Conservation (phyloP, 2,113 vertebrate species). For the Campylorhamphus procurvoides region DNA sequence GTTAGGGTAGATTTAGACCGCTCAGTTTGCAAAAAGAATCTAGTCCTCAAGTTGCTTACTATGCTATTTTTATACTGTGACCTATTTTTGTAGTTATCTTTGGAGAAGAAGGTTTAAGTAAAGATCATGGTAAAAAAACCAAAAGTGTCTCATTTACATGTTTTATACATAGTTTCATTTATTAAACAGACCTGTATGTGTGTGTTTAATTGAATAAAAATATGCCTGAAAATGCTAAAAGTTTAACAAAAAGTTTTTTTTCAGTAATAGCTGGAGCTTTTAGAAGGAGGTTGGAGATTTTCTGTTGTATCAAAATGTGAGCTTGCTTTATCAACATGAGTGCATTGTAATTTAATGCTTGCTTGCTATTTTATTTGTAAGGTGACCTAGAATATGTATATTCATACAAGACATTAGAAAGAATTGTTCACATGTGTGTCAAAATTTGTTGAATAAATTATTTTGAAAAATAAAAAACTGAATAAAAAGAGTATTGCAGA, state of each 20-base stretch:
- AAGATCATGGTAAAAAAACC: background rate
- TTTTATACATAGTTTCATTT: background rate
- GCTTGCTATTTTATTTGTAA: background rate
- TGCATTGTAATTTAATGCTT: background rate
- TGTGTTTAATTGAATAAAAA: background rate
- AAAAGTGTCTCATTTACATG: background rate
- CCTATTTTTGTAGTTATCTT: slow-evolving; percentile 58
- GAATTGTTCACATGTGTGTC: background rate
- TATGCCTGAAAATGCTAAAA: background rate
- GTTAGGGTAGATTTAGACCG: background rate
- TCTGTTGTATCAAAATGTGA: background rate
- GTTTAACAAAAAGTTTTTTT: background rate
- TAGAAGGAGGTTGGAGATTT: background rate
- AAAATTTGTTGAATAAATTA: background rate
- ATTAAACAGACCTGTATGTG: background rate
- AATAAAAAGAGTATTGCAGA: background rate
- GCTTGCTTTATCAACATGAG: background rate
- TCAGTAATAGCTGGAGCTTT: background rate
- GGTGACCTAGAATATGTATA: background rate
- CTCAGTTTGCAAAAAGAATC: background rate
- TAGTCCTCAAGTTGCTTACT: slow-evolving; percentile 20
- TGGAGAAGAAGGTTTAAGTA: slow-evolving; percentile 8
- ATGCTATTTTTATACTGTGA: slow-evolving; percentile 55
- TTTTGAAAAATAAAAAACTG: background rate
- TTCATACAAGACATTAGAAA: background rate